Base-by-base conservation (phyloP, 2,888 invertebrate genomes). In the Diaphora mendica region DNA sequence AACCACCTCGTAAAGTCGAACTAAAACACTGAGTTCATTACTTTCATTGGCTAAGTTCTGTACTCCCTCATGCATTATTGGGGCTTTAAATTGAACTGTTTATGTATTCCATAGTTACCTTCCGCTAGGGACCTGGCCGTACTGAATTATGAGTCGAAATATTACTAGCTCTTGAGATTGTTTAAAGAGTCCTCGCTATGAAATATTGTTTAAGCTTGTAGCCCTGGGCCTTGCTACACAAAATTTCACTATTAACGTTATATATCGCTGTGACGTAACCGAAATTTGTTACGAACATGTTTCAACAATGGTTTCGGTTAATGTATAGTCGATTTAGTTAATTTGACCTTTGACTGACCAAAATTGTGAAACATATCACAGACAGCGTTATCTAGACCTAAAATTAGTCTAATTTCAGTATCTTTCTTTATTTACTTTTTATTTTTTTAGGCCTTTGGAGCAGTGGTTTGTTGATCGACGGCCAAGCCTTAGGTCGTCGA, bases 31-130 rank as follows among this genome's bases (percentile, higher is more conserved):
- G 80, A 78, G 79, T 85, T 85, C 85, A 87, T 90, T 88, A 89
- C 86, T 87, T 89, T 87, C 87, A 82, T 80, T 82, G 81, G 72
- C 79, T 70, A 90, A 89, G 88, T 91, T 90, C 82, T 81, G 72
- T 79, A 78, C 83, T 87, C 86, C 85, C 87, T 83, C 85, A 85
- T 86, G 87, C 80, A 85, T 89, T 87, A 86, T 84, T 76, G 77
- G 79, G 85, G 86, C 85, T 88, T 89, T 87, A 89, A 91, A 91
- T 90, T 88, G 87, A 91, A 88, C 89, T 89, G 90, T 91, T 91
- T 90, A 91, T 89, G 90, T 90, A 90, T 90, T 89, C 86, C 76
- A 83, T 81, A 79, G 81, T 80, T 82, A 81, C 82, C 81, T 79
- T 79, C 78, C 81, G 77, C 76, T 48, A 79, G 83, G 85, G 84